Percentiles rank a stretch among this genome's conserved stretches.
Evolutionary conservation across 2,888 invertebrate species (phyloP).

Genomic region (Fragum sueziense): DNA sequence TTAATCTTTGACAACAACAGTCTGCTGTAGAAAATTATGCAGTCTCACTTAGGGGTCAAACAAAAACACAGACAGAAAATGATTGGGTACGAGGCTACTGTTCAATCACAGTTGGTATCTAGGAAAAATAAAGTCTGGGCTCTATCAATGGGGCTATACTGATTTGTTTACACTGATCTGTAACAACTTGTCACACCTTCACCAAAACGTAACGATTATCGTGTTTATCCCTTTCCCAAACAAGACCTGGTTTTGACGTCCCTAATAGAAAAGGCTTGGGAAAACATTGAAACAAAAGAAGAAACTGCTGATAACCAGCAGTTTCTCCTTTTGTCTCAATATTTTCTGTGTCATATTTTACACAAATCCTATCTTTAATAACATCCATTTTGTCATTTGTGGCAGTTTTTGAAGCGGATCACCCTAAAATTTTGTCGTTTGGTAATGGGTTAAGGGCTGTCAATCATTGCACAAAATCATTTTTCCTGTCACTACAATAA

Average conservation of each 20-base stretch:
- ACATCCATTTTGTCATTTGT: no score
- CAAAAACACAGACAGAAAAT: slow-evolving; percentile 44
- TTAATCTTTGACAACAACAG: not conserved
- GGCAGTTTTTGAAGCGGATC: no score
- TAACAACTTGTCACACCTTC: slow-evolving; percentile 17
- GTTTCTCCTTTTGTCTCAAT: no score
- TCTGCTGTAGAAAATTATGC: not conserved
- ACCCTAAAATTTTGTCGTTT: no score
- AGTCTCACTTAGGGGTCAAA: slow-evolving; percentile 11
- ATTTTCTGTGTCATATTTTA: no score
- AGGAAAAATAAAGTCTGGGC: slow-evolving; percentile 18
- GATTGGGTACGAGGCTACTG: slow-evolving; percentile 13
- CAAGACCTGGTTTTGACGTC: no score
- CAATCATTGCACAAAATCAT: slow-evolving; percentile 23
- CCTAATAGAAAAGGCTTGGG: no score
- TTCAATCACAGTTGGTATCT: slow-evolving; percentile 13
- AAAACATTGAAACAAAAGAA: no score
- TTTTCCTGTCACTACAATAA: slow-evolving; percentile 20
- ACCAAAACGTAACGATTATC: slow-evolving; percentile 10
- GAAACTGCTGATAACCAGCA: no score
- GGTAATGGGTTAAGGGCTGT: no score
- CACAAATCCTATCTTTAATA: no score
- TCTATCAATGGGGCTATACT: not conserved
- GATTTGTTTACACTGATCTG: slow-evolving; percentile 11
- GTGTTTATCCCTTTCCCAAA: no score